Evolutionary conservation across 2,797 vertebrate species (phyloP).

Genomic region (Astyanax mexicanus): DNA sequence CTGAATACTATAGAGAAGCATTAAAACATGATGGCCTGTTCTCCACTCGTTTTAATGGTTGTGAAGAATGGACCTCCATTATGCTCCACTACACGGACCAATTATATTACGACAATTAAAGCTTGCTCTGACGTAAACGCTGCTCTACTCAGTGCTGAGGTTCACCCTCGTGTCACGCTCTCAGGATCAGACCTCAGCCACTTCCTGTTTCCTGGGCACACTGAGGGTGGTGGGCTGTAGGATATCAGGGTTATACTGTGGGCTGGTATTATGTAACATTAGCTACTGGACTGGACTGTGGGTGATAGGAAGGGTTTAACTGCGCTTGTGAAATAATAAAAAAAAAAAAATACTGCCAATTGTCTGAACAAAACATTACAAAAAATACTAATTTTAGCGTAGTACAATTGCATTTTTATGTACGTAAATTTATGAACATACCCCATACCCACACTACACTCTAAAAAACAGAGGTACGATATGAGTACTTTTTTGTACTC

Average conservation of each 20-base stretch:
- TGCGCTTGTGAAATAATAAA: too few species aligned
- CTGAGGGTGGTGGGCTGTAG: background rate
- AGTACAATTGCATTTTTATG: too few species aligned
- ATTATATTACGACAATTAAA: constrained; percentile 15
- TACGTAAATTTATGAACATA: too few species aligned
- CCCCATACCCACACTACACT: too few species aligned
- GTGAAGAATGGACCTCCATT: constrained; percentile 41
- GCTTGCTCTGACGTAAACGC: background rate
- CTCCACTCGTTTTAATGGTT: constrained; percentile 29
- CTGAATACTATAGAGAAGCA: background rate
- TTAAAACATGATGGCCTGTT: constrained; percentile 17
- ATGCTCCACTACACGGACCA: background rate
- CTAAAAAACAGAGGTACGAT: too few species aligned
- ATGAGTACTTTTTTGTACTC: too few species aligned
- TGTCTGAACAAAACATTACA: too few species aligned
- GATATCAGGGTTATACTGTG: background rate
- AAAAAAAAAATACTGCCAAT: too few species aligned
- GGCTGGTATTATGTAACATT: background rate
- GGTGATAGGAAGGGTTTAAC: too few species aligned
- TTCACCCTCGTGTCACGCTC: background rate
- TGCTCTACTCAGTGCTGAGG: background rate
- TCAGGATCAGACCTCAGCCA: background rate
- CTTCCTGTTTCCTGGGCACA: background rate
- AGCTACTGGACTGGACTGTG: too few species aligned
- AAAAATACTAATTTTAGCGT: too few species aligned